A percentile compares a stretch with the other conserved stretches of the same genome.
Evolutionary conservation across 2,888 invertebrate genomes (phyloP).

Genomic region (Prionchulus punctatus): DNA sequence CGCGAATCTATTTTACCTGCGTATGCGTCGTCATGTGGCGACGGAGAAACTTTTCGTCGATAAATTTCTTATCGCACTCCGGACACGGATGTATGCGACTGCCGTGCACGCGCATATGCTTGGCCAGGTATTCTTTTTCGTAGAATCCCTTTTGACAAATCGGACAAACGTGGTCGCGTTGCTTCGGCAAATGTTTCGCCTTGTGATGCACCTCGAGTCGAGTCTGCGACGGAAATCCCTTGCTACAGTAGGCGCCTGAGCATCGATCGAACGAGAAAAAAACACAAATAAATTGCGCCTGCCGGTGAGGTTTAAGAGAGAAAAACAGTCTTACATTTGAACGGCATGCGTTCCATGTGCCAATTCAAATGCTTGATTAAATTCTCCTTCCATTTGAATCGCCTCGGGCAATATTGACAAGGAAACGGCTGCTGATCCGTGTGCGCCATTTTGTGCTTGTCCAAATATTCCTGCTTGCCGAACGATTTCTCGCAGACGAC

Average conservation of each 20-base stretch:
- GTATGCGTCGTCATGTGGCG: constrained; percentile 3
- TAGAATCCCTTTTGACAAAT: constrained; percentile 8
- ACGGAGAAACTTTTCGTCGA: not conserved
- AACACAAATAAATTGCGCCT: not conserved
- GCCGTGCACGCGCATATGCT: constrained; percentile 8
- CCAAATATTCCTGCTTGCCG: not conserved
- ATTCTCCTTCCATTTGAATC: constrained; percentile 5
- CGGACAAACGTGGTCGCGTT: constrained; percentile 9
- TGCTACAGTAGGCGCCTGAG: not conserved
- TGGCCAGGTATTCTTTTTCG: constrained; percentile 7
- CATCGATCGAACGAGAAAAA: not conserved
- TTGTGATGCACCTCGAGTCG: not conserved
- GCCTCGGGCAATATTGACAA: constrained; percentile 1
- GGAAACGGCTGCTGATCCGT: not conserved
- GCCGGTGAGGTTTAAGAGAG: not conserved
- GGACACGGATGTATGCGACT: not conserved
- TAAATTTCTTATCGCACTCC: constrained; percentile 10
- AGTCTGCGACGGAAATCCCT: not conserved
- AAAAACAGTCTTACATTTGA: not conserved
- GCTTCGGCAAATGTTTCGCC: not conserved
- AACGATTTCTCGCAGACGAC: not conserved
- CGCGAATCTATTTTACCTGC: not conserved
- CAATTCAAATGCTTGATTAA: not conserved
- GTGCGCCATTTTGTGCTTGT: not conserved
- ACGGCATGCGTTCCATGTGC: constrained; percentile 4